Base-by-base conservation (phyloP, 1,140 invertebrate genomes). In the Coenobita brevimanus region DNA sequence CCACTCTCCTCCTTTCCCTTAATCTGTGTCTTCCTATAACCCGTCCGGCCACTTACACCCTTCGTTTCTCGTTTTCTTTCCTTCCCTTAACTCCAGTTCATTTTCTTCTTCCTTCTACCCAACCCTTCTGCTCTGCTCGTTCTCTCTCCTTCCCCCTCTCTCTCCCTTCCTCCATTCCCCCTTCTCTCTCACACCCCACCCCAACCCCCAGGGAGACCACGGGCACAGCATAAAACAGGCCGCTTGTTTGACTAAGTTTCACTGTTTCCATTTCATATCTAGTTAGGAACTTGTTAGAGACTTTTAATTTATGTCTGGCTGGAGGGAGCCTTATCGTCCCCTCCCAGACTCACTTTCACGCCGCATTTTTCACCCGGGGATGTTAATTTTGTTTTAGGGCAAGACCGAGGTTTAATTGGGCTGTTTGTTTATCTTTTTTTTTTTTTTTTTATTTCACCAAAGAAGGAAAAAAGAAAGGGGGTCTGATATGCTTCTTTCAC, bases 211-310 rank as follows among this genome's bases (percentile, higher is more conserved):
- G n/a, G 71, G 17, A 33, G 60, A 38, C 67, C 67, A 8, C 82
- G 30, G 4, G 50, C 33, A 57, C 8, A 33, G 78, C 82, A 85
- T 85, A 85, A 85, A 85, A 85, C 73, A 85, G 71, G 46, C 46
- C 30, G 67, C 82, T 85, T 76, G 82, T 85, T 62, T 85, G 73
- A 85, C 82, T 78, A 85, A 85, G 82, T 85, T 84, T 64, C 82
- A 62, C 50, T 85, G 82, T 85, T 85, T 85, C 82, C 82, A 85
- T 78, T 85, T 60, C 71, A 60, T 85, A 85, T 85, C 71, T 64
- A 76, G 82, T 85, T 85, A 85, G 36, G 71, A 75, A 84, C 50
- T 76, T 76, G 71, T 85, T 60, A 64, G 71, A 1, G 64, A 85
- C 50, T 85, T 85, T 85, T 85, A 85, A 85, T 85, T 75, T 78